These are phyloP conservation scores for Myotis vivesi DNA, from an alignment of 2,797 vertebrate genomes.

Conservation along the genomic window DNA sequence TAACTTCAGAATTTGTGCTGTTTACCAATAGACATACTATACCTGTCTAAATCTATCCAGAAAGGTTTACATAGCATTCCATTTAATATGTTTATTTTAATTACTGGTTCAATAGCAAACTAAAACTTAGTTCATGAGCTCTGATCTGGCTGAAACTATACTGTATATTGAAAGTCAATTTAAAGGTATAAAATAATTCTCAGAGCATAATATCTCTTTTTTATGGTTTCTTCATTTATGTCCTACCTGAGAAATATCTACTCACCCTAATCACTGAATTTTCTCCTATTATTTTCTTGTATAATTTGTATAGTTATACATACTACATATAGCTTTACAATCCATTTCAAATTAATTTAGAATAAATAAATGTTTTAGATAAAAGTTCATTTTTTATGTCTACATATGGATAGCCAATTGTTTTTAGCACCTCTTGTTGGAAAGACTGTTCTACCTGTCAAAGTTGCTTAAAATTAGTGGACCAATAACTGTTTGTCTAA, in stretches of 20 bases:
- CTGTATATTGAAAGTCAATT: conserved; percentile 12
- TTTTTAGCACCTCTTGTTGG: neutral
- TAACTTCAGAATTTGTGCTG: neutral
- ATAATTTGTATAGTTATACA: neutral
- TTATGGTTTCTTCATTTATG: neutral
- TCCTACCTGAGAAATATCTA: neutral
- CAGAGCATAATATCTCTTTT: neutral
- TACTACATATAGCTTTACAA: neutral
- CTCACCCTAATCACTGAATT: neutral
- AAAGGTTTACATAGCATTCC: neutral
- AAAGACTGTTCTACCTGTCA: neutral
- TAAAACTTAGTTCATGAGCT: neutral
- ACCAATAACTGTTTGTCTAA: neutral
- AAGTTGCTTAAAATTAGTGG: neutral
- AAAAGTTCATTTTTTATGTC: neutral
- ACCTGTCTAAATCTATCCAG: neutral
- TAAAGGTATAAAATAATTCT: neutral
- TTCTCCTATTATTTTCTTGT: neutral
- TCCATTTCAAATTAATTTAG: neutral
- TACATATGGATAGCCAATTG: neutral
- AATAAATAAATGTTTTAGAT: neutral
- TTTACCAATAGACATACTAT: neutral
- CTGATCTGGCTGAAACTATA: neutral
- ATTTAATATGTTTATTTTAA: neutral
- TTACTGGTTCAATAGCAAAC: neutral